These are phyloP conservation scores for Lytechinus pictus DNA, from an alignment of 35 echinoderm and acorn worm genomes.

Conservation along the genomic window DNA sequence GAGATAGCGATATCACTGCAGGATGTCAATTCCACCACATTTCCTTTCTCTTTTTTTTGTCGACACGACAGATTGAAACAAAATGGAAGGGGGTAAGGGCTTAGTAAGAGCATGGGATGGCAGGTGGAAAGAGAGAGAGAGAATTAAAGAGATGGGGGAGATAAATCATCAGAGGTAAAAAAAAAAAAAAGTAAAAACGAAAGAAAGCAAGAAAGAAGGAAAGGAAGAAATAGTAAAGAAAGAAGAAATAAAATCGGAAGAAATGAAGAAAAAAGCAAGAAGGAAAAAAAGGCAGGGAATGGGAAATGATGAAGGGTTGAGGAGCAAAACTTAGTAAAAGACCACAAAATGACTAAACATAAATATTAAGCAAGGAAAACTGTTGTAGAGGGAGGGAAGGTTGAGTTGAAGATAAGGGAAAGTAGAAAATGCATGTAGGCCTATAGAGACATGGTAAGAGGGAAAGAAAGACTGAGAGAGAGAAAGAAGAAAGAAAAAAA, in stretches of 20 bases:
- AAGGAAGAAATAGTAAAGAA: no score
- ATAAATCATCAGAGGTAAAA: neutral
- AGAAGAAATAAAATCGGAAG: neutral
- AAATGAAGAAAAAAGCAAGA: neutral
- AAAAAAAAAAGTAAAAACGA: neutral
- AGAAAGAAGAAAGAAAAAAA: neutral
- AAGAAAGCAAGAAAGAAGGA: neutral
- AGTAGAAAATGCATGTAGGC: no score
- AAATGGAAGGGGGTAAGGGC: neutral
- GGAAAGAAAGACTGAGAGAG: neutral
- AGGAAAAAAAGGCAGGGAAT: neutral
- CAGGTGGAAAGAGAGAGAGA: neutral
- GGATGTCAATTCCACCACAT: neutral
- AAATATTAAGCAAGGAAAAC: no score
- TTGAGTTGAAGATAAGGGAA: no score
- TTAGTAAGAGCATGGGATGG: neutral
- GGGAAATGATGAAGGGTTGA: no score
- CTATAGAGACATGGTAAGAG: no score
- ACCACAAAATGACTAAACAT: no score
- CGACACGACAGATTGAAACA: constrained; percentile 1
- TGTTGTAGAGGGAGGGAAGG: no score
- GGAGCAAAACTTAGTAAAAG: neutral
- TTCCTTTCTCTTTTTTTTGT: neutral
- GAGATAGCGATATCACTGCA: neutral
- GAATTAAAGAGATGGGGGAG: neutral